Evolutionary conservation across 1,140 invertebrate species (phyloP), one percentile per base, ranked within the genome.

Genomic region (Lepidurus arcticus): DNA sequence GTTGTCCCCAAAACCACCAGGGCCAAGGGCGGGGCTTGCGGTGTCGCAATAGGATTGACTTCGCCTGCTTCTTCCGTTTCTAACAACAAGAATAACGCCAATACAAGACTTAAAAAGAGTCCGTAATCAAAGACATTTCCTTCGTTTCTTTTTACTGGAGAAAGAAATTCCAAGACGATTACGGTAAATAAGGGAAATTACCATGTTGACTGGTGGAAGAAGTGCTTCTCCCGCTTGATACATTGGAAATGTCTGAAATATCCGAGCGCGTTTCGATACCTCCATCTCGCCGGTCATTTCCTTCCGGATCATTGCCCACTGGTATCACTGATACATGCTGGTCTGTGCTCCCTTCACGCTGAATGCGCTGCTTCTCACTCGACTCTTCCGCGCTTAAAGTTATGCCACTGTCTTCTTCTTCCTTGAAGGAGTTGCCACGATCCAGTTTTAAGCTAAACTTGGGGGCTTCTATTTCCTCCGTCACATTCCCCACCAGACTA

Each of bases 161-260:
- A 34, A 34, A 34, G 34, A 34, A 34, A 34, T 34, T 34, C 42
- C 24, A 5, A 26, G 24, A n/a, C 21, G 3, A 26, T 13, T 16
- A 42, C 16, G 5, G 16, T 75, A 26, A 7, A 73, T 21, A 73
- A 73, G 21, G 26, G 26, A 73, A 73, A 73, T 73, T 65, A 65
- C 53, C 53, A 76, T 47, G 43, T 76, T 44, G 26, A 44, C 42
- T 45, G 44, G 16, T 76, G 26, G 42, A 44, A 44, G 47, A 44
- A 47, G 43, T 76, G 44, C 47, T 34, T 47, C 76, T 76, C 4
- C 47, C 76, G 44, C 76, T 45, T 8, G 43, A 45, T 9, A 77
- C 83, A 26, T 79, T 76, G 7, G 80, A 80, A 73, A 80, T 74
- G 74, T 80, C 79, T n/a, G 78, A 79, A 42, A 80, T 74, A 45